Evolutionary conservation across 2,888 invertebrate genomes (phyloP), one percentile per base, ranked within the genome.

Genomic region (Hypomecis punctinalis): DNA sequence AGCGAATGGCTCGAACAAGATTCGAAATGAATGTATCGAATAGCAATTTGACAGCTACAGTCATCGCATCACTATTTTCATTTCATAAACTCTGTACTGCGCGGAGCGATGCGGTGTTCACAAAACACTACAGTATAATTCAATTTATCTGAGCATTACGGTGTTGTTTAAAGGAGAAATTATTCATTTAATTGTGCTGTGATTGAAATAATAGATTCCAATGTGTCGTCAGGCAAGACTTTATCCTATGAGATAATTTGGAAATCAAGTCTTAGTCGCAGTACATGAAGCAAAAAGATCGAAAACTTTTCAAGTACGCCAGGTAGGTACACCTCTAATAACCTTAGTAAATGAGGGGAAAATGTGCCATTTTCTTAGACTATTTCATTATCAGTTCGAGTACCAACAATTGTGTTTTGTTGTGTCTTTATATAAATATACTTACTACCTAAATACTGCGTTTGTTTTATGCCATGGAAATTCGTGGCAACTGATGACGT

Each of bases 241-340:
- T 47, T 47, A 47, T 4, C 52, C 23, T 23, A n/a, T 53, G n/a
- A 42, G 42, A 45, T 52, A 39, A 52, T 37, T 39, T 11, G 42
- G 5, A 39, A 48, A 45, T 7, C 9, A 23, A 57, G 33, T 0
- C 33, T 39, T 57, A 53, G 46, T 57, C 40, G n/a, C 53, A 63
- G 63, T 40, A 4, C 9, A 7, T 33, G 37, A 35, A 43, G 8
- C 10, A 33, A 2, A 37, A 42, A 33, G 43, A 11, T 9, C 43
- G n/a, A 54, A 54, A 54, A 54, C 36, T 35, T 45, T 54, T 13
- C 5, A 36, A 54, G 54, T 45, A 36, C 23, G 9, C 3, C 9
- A 6, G 35, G 35, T 49, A 35, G 8, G 36, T 49, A 11, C 5
- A 10, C 7, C 23, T 47, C 9, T 11, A 13, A 7, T 47, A 7